A percentile compares a stretch with the other conserved stretches of the same genome.
Conservation (phyloP, 1,140 invertebrate species). For the Macrosteles quadrilineatus region DNA sequence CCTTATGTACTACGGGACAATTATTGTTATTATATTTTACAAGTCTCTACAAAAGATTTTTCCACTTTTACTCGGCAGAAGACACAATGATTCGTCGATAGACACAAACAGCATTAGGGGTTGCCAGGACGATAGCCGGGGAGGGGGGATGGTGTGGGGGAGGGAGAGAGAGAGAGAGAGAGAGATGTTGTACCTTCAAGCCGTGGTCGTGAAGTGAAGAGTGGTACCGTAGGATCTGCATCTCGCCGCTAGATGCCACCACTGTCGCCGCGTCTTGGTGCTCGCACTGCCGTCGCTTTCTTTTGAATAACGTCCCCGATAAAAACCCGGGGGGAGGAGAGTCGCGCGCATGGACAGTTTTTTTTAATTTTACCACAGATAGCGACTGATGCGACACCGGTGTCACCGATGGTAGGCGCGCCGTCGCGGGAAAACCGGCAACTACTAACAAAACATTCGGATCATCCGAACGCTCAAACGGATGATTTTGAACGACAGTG, state of each 20-base stretch:
- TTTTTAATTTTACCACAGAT: slow-evolving; percentile 32
- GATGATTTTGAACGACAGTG: too few species aligned
- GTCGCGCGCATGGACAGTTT: slow-evolving; percentile 13
- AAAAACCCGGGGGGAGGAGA: slow-evolving; percentile 13
- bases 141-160: too few species aligned
- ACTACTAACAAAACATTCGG: too few species aligned
- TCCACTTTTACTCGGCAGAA: too few species aligned
- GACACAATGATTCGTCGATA: too few species aligned
- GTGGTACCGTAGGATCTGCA: slow-evolving; percentile 17
- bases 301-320: slow-evolving; percentile 26
- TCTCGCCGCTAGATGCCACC: slow-evolving; percentile 9
- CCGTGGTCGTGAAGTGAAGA: not conserved
- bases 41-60: too few species aligned
- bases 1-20: too few species aligned
- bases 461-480: too few species aligned
- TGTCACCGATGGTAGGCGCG: not conserved
- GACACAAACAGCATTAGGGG: too few species aligned
- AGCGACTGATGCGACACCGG: slow-evolving; percentile 19
- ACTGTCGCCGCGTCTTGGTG: not conserved
- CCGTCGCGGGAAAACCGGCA: not conserved
- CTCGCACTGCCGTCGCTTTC: slow-evolving; percentile 20
- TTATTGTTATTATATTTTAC: too few species aligned
- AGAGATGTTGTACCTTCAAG: slow-evolving; percentile 17
- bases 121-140: too few species aligned
- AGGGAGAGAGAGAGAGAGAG: not conserved